Evolutionary conservation across 1,140 invertebrate species (phyloP).

Genomic region (Ectropis grisescens): DNA sequence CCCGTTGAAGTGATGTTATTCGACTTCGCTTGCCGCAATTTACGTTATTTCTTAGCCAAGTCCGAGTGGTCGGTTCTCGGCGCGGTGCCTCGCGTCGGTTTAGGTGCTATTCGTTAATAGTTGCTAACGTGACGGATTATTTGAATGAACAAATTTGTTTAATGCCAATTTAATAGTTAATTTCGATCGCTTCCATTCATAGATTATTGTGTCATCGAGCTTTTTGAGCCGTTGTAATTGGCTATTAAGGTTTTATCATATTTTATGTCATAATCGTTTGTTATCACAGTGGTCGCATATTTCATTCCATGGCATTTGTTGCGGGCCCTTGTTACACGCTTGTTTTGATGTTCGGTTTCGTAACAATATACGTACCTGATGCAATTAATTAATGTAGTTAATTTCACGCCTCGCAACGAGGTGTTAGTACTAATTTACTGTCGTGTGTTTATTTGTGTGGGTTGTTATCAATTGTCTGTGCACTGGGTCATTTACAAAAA

Average conservation of each 20-base stretch:
- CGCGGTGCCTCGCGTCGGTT: constrained; percentile 17
- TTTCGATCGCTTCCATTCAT: too few relatives aligned
- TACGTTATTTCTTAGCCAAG: constrained; percentile 27
- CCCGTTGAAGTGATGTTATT: constrained; percentile 14
- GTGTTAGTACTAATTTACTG: too few relatives aligned
- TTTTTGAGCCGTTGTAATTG: constrained; percentile 4
- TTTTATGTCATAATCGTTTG: constrained; percentile 7
- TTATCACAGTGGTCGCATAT: too few relatives aligned
- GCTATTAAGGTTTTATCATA: constrained; percentile 1
- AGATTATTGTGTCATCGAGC: constrained; percentile 5
- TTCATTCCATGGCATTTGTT: constrained; percentile 39
- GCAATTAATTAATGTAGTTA: constrained; percentile 46
- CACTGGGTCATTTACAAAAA: too few relatives aligned
- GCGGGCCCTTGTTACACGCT: constrained; percentile 23
- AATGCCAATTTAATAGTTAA: too few relatives aligned
- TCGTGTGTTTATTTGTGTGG: too few relatives aligned
- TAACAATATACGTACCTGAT: constrained; percentile 51
- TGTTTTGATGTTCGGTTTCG: constrained; percentile 34
- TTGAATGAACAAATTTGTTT: too few relatives aligned
- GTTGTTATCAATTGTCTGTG: too few relatives aligned
- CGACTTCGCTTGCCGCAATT: constrained; percentile 33
- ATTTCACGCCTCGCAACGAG: too few relatives aligned
- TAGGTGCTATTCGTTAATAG: constrained; percentile 44
- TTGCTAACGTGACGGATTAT: constrained; percentile 12
- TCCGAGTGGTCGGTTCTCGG: too few relatives aligned